Evolutionary conservation across 2,888 invertebrate species (phyloP), one percentile per base, ranked within the genome.

Genomic region (Macropis europaea): DNA sequence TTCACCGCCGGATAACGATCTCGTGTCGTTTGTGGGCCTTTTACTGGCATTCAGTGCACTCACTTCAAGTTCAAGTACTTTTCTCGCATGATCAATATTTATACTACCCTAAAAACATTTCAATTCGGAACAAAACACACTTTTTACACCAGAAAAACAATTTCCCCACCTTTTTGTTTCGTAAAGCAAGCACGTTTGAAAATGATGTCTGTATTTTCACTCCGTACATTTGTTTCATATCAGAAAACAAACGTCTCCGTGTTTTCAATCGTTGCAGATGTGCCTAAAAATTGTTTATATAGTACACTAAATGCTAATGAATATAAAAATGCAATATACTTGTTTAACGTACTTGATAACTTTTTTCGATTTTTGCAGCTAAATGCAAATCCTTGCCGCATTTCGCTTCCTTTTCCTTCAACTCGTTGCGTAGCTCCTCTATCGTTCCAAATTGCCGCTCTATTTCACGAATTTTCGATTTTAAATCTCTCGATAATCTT

Each of bases 1-100:
- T 91, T 99, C 99, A 3, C 99, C 99, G 36, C 99, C 99, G 0
- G 98, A 98, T 76, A 99, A 92, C 73, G 96, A 94, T 50, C 93
- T 91, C 0, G 94, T 92, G 71, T 91, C 92, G 11, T 91, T 92
- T 0, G 88, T 87, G 5, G 90, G 89, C 50, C 84, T 84, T 69
- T 91, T 90, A 1, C 90, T 85, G 26, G 91, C 91, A 67, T 92
- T 92, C 59, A 91, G 91, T 0, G 93, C 92, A 57, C 91, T 90
- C 0, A 94, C 92, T 45, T 91, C 90, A 50, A 94, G 88, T 19
- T 91, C 90, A 11, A 93, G 87, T 30, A 89, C 90, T 61, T 90
- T 90, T 1, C 89, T 86, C 5, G 80, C 75, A 77, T 92, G 90
- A 81, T 92, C 90, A 47, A 94, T 92, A 22, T 90, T 88, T 85